Base-by-base conservation (phyloP, 2,797 vertebrate genomes). In the Karalla daura region DNA sequence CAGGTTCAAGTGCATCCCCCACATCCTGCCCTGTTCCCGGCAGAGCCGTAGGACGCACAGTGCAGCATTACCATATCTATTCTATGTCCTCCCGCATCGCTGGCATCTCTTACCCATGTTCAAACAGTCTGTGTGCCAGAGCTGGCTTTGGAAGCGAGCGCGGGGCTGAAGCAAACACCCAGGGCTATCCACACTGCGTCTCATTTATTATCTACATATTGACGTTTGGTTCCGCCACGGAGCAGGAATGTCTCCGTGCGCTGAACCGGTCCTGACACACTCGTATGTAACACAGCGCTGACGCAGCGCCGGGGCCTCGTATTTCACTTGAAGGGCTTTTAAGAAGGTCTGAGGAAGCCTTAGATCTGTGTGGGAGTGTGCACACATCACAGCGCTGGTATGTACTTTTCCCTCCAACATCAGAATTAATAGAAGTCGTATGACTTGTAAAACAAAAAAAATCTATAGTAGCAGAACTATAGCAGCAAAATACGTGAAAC, bases 291-390 rank as follows among this genome's bases (percentile, higher is more conserved):
- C 18, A 28, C n/a, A 18, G 60, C 17, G 66, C 70, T 80, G 75
- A 80, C 32, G 10, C 63, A 54, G 81, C 81, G 1, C 3, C 37
- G 43, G 63, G 52, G 56, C n/a, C 35, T 46, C 54, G 14, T 49
- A 28, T 79, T 74, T 86, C 41, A 76, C 47, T 27, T 12, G 17
- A 50, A 54, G 27, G 5, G 28, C 24, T 25, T 33, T 36, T 62
- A 39, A 51, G 58, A 59, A 18, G 14, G 30, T 36, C 20, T 60
- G 5, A n/a, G 21, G 37, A 32, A 32, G 40, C 25, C 52, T 63
- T 37, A 46, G 32, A 72, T 36, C 46, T 59, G 4, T 0, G 7
- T 15, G 6, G 32, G 24, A 47, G 45, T 51, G 36, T 37, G 37
- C 5, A 12, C 43, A 24, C 20, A 33, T 32, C 35, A 24, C n/a